Evolutionary conservation across 1,140 invertebrate species (phyloP).

Genomic region (Diploscapter pachys): DNA sequence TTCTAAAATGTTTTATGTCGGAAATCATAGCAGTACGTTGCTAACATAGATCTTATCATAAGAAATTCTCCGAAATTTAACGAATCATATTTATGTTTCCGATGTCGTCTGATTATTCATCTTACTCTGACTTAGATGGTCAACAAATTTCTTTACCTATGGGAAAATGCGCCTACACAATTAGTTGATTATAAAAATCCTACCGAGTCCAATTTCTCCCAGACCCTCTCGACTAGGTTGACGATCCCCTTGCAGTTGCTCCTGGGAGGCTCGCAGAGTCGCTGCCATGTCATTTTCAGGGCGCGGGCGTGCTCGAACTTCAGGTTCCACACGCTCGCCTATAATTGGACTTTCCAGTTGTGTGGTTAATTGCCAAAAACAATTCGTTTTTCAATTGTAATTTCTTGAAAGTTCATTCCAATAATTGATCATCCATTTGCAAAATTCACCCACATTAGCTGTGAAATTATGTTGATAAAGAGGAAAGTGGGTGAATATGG

Average conservation of each 20-base stretch:
- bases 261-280: slow-evolving; percentile 48
- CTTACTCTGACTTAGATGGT: neutral
- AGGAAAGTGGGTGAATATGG: no score
- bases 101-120: neutral
- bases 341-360: neutral
- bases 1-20: slow-evolving; percentile 35
- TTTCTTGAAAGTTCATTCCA: no score
- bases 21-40: no score
- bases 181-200: neutral
- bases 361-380: no score
- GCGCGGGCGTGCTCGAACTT: slow-evolving; percentile 49
- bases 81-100: neutral
- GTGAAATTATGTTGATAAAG: no score
- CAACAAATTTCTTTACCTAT: neutral
- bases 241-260: slow-evolving; percentile 54
- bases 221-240: slow-evolving; percentile 51
- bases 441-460: no score
- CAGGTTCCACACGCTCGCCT: slow-evolving; percentile 46
- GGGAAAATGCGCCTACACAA: neutral
- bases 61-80: slow-evolving; percentile 11
- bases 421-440: no score
- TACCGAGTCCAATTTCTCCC: slow-evolving; percentile 53
- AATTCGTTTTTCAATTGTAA: no score
- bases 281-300: slow-evolving; percentile 48
- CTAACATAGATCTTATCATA: neutral